Evolutionary conservation across 2,113 vertebrate species (phyloP).

Genomic region (Rhinogobius similis): DNA sequence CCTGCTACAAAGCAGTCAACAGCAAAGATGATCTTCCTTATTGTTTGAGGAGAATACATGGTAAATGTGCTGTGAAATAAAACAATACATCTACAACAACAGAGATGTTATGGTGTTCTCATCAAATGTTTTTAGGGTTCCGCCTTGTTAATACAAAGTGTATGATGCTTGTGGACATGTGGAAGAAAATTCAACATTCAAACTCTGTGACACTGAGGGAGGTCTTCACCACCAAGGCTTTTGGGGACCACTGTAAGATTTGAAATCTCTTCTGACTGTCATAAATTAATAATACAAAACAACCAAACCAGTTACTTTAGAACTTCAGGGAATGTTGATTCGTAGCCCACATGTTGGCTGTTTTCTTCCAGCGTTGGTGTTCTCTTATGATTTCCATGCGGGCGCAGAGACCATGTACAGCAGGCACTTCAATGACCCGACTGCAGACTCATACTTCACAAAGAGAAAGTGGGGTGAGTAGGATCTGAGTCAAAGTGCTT

Average conservation of each 20-base stretch:
- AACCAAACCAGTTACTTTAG: neutral
- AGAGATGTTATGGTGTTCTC: neutral
- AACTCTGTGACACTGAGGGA: slow-evolving; percentile 95
- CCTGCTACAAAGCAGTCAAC: slow-evolving; percentile 99
- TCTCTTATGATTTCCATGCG: slow-evolving; percentile 98
- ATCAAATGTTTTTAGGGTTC: slow-evolving; percentile 81
- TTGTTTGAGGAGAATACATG: slow-evolving; percentile 98
- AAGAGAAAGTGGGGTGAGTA: slow-evolving; percentile 98
- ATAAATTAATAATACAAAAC: neutral
- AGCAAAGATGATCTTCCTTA: slow-evolving; percentile 98
- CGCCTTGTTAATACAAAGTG: slow-evolving; percentile 98
- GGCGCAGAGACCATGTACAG: slow-evolving; percentile 98
- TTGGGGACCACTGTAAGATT: slow-evolving; percentile 92
- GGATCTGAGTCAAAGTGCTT: neutral
- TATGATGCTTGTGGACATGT: slow-evolving; percentile 99
- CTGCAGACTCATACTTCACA: slow-evolving; percentile 94
- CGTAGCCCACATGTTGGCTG: neutral
- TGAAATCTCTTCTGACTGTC: neutral
- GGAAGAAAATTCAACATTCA: slow-evolving; percentile 99
- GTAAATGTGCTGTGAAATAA: slow-evolving; percentile 71
- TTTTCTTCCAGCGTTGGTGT: slow-evolving; percentile 86
- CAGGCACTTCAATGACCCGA: slow-evolving; percentile 96
- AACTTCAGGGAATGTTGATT: neutral
- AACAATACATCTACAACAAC: neutral
- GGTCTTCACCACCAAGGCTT: slow-evolving; percentile 99